Percentiles rank a stretch among this genome's conserved stretches.
phyloP scores from a whole-genome alignment of 2,888 invertebrate genomes.

The Drosophila fulvimacula region DNA sequence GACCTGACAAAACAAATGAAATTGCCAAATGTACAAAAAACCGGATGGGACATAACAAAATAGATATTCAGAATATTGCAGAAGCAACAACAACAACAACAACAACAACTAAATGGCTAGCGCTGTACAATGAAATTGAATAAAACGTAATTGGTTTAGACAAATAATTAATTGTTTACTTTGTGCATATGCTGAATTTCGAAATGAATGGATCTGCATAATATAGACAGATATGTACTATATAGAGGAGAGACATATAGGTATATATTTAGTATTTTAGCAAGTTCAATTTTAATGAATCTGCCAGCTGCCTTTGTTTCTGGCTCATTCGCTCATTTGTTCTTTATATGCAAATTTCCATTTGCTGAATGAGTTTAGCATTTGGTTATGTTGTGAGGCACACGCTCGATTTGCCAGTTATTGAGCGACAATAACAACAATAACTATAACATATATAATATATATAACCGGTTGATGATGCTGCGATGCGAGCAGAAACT shows the following conservation, averaged over 20 bases:
- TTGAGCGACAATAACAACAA: constrained; percentile 16
- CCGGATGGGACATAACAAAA: constrained; percentile 54
- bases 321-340: constrained; percentile 30
- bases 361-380: constrained; percentile 41
- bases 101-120: constrained; percentile 64
- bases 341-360: constrained; percentile 49
- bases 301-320: constrained; percentile 22
- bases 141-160: constrained; percentile 54
- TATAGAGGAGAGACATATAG: constrained; percentile 7
- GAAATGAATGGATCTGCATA: constrained; percentile 23
- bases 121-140: constrained; percentile 48
- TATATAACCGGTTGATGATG: constrained; percentile 56
- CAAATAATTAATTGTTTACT: constrained; percentile 37
- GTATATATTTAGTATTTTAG: constrained; percentile 1
- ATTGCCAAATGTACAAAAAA: constrained; percentile 23
- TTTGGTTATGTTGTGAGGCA: constrained; percentile 35
- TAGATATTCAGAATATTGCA: constrained; percentile 33
- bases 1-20: constrained; percentile 24
- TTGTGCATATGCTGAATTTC: constrained; percentile 25
- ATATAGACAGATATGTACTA: constrained; percentile 2
- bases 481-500: constrained; percentile 20
- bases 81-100: constrained; percentile 19
- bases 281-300: constrained; percentile 25
- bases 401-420: constrained; percentile 34
- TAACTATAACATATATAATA: constrained; percentile 16